Evolutionary conservation across 2,888 invertebrate genomes (phyloP).

Genomic region (Clunio marinus): DNA sequence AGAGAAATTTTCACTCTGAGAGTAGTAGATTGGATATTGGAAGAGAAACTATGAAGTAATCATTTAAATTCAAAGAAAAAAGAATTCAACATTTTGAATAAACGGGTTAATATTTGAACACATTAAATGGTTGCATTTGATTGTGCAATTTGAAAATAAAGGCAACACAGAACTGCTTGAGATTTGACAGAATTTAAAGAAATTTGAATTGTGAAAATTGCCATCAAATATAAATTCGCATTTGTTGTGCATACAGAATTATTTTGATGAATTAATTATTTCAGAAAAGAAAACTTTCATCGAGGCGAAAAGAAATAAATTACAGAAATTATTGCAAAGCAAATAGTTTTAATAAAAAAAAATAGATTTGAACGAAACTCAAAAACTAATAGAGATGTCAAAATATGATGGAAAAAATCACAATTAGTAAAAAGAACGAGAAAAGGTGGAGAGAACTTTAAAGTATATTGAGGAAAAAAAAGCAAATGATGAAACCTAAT

Average conservation of each 20-base stretch:
- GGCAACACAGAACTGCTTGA: too few species aligned
- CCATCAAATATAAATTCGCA: too few species aligned
- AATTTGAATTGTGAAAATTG: too few species aligned
- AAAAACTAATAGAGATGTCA: neutral
- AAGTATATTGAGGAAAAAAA: constrained; percentile 27
- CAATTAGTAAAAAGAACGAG: constrained; percentile 35
- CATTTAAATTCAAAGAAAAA: constrained; percentile 25
- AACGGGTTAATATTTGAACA: constrained; percentile 32
- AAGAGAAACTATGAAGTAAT: neutral
- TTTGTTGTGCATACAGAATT: too few species aligned
- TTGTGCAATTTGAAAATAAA: too few species aligned
- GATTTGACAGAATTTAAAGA: too few species aligned
- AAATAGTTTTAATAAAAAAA: constrained; percentile 34
- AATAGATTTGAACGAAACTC: constrained; percentile 6
- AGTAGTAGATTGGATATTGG: neutral
- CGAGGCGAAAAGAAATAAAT: neutral
- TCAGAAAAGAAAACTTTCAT: neutral
- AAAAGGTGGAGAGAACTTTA: neutral
- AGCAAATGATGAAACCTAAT: constrained; percentile 40
- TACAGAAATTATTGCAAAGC: neutral
- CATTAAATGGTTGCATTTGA: too few species aligned
- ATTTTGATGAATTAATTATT: constrained; percentile 7
- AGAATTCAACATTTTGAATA: constrained; percentile 30
- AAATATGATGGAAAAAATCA: constrained; percentile 13
- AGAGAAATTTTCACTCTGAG: neutral